These are phyloP conservation scores for Periophthalmus magnuspinnatus DNA, from an alignment of 2,797 vertebrate genomes.

Conservation along the genomic window DNA sequence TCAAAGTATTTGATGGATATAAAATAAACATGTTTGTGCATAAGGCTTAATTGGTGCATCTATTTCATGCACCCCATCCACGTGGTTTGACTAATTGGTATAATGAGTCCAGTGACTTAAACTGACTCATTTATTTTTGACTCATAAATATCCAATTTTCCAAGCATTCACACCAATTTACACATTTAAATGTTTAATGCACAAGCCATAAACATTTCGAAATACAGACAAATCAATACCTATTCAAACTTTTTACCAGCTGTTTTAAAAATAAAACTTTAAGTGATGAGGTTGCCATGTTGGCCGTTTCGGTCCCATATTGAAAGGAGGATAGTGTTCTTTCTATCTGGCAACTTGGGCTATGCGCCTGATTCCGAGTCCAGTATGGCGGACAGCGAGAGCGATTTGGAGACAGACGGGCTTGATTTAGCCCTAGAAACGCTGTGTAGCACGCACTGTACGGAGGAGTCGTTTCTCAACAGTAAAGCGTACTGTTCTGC, in stretches of 20 bases:
- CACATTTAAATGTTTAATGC: background rate
- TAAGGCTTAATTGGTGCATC: background rate
- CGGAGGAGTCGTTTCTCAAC: slow-evolving; percentile 64
- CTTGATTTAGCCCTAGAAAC: slow-evolving; percentile 88
- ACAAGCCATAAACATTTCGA: background rate
- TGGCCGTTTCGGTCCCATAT: background rate
- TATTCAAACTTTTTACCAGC: background rate
- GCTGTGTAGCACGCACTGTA: slow-evolving; percentile 70
- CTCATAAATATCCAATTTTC: background rate
- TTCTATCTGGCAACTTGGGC: slow-evolving; percentile 66
- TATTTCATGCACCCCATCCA: background rate
- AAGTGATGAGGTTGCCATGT: slow-evolving; percentile 54
- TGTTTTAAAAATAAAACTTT: background rate
- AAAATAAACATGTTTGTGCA: background rate
- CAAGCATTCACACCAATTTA: background rate
- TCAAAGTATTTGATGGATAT: background rate
- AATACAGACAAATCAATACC: background rate
- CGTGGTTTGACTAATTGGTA: background rate
- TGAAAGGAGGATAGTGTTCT: background rate
- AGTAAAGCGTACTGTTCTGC: slow-evolving; percentile 89
- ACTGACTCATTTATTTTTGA: background rate
- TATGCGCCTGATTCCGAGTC: slow-evolving; percentile 91
- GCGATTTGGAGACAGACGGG: slow-evolving; percentile 93
- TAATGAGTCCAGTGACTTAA: background rate
- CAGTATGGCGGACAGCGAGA: slow-evolving; percentile 99